phyloP scores from a whole-genome alignment of 2,113 vertebrate species.

The Scomber japonicus region DNA sequence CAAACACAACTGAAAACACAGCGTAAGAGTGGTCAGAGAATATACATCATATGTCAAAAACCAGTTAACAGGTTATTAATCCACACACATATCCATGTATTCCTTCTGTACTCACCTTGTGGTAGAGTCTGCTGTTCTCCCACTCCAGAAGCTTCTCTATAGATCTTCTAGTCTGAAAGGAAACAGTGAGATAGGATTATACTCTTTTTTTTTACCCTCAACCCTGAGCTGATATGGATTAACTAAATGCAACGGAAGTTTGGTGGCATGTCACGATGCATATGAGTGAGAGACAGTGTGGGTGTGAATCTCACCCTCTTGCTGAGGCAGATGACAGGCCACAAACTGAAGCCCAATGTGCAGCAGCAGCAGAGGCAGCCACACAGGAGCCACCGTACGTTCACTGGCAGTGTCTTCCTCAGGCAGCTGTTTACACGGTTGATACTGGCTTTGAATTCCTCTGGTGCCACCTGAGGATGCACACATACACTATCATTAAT shows the following conservation, averaged over 20 bases:
- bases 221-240: neutral
- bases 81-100: slow-evolving; percentile 73
- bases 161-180: slow-evolving; percentile 96
- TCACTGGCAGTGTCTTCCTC: slow-evolving; percentile 97
- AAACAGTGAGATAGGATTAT: slow-evolving; percentile 2
- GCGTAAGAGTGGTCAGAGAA: slow-evolving; percentile 13
- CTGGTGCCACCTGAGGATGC: slow-evolving; percentile 92
- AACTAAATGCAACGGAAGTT: neutral
- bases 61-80: neutral
- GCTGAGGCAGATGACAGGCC: slow-evolving; percentile 99
- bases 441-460: slow-evolving; percentile 99
- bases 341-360: slow-evolving; percentile 98
- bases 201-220: neutral
- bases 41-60: neutral
- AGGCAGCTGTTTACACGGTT: slow-evolving; percentile 97
- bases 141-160: slow-evolving; percentile 99
- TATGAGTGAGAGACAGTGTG: neutral
- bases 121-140: slow-evolving; percentile 99
- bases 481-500: neutral
- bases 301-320: slow-evolving; percentile 91
- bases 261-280: neutral
- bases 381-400: slow-evolving; percentile 97
- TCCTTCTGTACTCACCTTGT: slow-evolving; percentile 92
- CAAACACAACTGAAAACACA: slow-evolving; percentile 92
- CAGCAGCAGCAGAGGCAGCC: slow-evolving; percentile 99